Percentiles rank a stretch among this genome's conserved stretches.
Evolutionary conservation across 2,888 invertebrate genomes (phyloP).

Genomic region (Sarcophaga rosellei): DNA sequence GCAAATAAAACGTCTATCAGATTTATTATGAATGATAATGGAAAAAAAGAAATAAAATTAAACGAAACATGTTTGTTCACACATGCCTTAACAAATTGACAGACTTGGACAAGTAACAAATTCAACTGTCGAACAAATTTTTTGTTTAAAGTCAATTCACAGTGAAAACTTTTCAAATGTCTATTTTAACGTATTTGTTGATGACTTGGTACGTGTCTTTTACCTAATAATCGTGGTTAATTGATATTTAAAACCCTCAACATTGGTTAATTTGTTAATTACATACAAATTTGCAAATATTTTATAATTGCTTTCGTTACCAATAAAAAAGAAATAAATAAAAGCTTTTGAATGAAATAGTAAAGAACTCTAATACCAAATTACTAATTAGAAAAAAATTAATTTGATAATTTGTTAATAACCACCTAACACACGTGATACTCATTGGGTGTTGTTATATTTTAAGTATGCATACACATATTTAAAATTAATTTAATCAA

Average conservation of each 20-base stretch:
- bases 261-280: conserved; percentile 42
- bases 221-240: conserved; percentile 42
- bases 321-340: background rate
- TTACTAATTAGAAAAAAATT: conserved; percentile 24
- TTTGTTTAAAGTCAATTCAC: background rate
- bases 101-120: conserved; percentile 20
- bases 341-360: background rate
- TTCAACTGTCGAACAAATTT: conserved; percentile 4
- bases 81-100: conserved; percentile 33
- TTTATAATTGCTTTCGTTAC: conserved; percentile 28
- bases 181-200: background rate
- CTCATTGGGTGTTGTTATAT: background rate
- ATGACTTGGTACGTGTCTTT: conserved; percentile 26
- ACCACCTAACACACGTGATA: no score
- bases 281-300: conserved; percentile 9
- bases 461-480: background rate
- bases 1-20: conserved; percentile 48
- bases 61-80: conserved; percentile 31
- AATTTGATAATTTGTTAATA: no score
- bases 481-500: background rate
- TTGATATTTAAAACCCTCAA: conserved; percentile 58
- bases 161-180: conserved; percentile 17
- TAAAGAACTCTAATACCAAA: background rate
- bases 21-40: conserved; percentile 45
- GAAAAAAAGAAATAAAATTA: background rate